phyloP scores from a whole-genome alignment of 2,113 vertebrate species.

The Passer montanus region DNA sequence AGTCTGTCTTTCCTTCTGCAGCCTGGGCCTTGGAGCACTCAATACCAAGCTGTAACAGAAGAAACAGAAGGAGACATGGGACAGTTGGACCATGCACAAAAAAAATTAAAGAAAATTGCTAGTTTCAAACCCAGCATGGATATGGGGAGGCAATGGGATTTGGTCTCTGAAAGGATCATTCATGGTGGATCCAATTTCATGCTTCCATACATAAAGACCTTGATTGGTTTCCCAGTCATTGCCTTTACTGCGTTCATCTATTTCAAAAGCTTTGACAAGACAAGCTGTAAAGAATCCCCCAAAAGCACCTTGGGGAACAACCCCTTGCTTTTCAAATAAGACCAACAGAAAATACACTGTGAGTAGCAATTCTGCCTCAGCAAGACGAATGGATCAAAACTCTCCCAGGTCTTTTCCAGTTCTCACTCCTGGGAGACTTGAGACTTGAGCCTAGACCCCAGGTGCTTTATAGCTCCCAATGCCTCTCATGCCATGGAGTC shows the following conservation, averaged over 20 bases:
- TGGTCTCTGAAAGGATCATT: neutral
- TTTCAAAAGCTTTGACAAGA: slow-evolving; percentile 11
- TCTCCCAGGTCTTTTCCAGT: neutral
- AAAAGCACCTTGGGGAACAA: neutral
- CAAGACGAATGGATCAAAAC: neutral
- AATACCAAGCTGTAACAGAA: neutral
- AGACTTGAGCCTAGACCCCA: neutral
- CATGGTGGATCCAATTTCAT: neutral
- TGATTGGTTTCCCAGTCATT: neutral
- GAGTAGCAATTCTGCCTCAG: neutral
- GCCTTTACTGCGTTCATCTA: neutral
- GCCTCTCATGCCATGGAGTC: neutral
- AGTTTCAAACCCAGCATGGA: neutral
- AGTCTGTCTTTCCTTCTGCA: neutral
- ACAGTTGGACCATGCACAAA: neutral
- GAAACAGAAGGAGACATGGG: neutral
- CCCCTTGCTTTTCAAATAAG: neutral
- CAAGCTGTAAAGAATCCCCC: neutral
- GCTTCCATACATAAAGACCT: neutral
- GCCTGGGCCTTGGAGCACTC: neutral
- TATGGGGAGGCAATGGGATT: neutral
- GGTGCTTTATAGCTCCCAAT: neutral
- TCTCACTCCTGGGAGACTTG: neutral
- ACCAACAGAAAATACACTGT: neutral
- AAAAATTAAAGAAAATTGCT: neutral